These are phyloP conservation scores for Oryzias woworae DNA, from an alignment of 2,113 vertebrate species.

Conservation along the genomic window DNA sequence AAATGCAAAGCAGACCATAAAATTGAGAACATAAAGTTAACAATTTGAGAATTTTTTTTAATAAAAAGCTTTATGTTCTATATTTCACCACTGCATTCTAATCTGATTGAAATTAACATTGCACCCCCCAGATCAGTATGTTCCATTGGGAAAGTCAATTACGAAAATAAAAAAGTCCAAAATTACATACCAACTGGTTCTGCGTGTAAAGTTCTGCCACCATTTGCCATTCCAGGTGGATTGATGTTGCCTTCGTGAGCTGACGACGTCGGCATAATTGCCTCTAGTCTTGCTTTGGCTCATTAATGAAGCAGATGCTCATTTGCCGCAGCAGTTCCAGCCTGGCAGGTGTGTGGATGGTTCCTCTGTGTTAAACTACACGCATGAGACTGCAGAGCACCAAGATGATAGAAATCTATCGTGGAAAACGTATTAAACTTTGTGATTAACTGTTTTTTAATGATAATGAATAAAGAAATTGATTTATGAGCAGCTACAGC, in stretches of 20 bases:
- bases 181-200: conserved; percentile 22
- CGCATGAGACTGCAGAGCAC: background rate
- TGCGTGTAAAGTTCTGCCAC: conserved; percentile 61
- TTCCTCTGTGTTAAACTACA: conserved; percentile 3
- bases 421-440: conserved; percentile 9
- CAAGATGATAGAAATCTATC: conserved; percentile 19
- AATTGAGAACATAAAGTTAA: no score
- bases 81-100: no score
- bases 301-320: conserved; percentile 75
- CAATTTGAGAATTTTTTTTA: no score
- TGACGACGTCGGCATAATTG: conserved; percentile 69
- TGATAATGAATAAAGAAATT: conserved; percentile 29
- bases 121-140: no score
- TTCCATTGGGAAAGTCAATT: background rate
- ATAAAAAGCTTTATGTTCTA: no score
- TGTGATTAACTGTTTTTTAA: conserved; percentile 21
- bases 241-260: conserved; percentile 63
- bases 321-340: conserved; percentile 50
- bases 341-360: conserved; percentile 49
- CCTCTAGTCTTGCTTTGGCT: conserved; percentile 60
- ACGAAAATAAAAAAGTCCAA: conserved; percentile 17
- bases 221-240: conserved; percentile 74
- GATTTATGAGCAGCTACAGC: no score
- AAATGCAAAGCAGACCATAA: no score
- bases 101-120: no score